Base-by-base conservation (phyloP, 2,888 invertebrate species). In the Nephrocerus scutellatus region DNA sequence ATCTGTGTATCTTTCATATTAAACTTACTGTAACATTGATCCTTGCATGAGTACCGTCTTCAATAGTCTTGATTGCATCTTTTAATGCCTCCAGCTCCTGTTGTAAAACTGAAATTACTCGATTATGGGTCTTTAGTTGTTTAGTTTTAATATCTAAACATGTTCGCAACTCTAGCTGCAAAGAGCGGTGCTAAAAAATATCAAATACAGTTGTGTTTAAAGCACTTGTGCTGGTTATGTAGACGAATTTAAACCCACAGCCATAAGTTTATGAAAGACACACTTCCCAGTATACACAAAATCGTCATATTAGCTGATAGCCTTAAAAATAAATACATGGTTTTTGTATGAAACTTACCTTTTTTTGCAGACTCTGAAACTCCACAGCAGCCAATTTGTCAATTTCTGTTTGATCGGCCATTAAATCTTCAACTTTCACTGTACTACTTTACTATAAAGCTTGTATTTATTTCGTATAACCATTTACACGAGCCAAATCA, bases 331-430 rank as follows among this genome's bases (percentile, higher is more conserved):
- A n/a, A n/a, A n/a, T n/a, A n/a, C n/a, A n/a, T n/a, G n/a, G n/a
- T n/a, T n/a, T n/a, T n/a, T n/a, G n/a, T n/a, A n/a, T n/a, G n/a
- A n/a, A n/a, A n/a, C 8, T 49, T 56, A 79, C 79, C 72, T 86
- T 87, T 56, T 88, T 74, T 52, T 84, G 84, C 26, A 92, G 67
- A 47, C 87, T 79, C 13, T 77, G 72, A 54, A 88, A 71, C 61
- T 92, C 67, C 41, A 81, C 79, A 57, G 82, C 82, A 3, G 86
- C 85, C 57, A 86, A 76, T 57, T 80, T 77, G 56, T 86, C 83
- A 70, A 85, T 74, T 62, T 86, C 85, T 57, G 75, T 66, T 52
- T 82, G 84, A 54, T 84, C 79, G 39, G 59, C 51, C 64, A 66
- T 67, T 13, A n/a, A n/a, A n/a, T n/a, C n/a, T n/a, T n/a, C n/a